These are phyloP conservation scores for Aythya fuligula DNA, from an alignment of 2,797 vertebrate species.

Conservation along the genomic window DNA sequence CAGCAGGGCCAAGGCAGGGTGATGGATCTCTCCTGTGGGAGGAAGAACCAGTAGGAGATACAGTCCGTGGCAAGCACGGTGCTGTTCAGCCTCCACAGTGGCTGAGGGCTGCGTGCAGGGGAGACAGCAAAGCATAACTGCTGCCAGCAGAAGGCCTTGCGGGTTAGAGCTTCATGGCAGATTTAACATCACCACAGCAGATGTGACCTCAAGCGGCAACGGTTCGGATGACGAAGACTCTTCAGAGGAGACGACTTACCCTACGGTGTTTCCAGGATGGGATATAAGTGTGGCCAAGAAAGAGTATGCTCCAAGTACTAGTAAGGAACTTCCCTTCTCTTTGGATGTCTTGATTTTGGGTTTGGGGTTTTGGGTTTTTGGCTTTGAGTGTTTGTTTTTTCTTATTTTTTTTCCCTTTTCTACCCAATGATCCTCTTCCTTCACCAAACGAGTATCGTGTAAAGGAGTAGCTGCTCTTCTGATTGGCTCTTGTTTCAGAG, in stretches of 20 bases:
- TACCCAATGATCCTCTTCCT: not conserved
- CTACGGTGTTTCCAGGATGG: slow-evolving; percentile 46
- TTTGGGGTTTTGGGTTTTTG: not conserved
- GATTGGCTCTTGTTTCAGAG: not conserved
- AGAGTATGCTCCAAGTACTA: slow-evolving; percentile 10
- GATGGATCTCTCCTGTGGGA: not conserved
- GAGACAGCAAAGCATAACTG: not conserved
- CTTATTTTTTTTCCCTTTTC: not conserved
- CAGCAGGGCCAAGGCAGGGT: not conserved
- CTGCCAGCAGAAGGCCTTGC: not conserved
- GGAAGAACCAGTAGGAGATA: not conserved
- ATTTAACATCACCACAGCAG: slow-evolving; percentile 62
- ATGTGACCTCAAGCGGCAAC: slow-evolving; percentile 49
- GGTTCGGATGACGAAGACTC: slow-evolving; percentile 60
- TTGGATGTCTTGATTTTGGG: not conserved
- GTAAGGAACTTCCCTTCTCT: slow-evolving; percentile 63
- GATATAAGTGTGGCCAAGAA: slow-evolving; percentile 51
- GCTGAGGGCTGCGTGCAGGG: not conserved
- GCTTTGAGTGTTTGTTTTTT: not conserved
- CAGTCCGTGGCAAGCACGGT: rapidly evolving
- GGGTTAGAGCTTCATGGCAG: slow-evolving; percentile 25
- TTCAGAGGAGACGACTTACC: slow-evolving; percentile 3
- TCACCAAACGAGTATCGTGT: not conserved
- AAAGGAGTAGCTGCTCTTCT: not conserved
- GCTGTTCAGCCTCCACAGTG: not conserved